Conservation (phyloP, 1,140 invertebrate genomes). For the Medauroidea extradentata region DNA sequence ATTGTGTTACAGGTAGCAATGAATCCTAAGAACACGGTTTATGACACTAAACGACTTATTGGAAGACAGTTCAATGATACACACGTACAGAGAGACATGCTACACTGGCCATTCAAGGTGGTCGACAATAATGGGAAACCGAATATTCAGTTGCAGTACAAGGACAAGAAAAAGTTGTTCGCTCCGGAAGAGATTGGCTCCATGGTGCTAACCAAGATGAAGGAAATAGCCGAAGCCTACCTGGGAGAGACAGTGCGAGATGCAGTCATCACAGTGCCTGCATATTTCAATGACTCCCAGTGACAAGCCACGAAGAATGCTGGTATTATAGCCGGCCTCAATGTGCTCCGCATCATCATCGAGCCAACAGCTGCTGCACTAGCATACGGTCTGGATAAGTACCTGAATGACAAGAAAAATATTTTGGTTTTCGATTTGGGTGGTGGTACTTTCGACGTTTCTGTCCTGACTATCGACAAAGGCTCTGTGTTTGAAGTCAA, state of each 20-base stretch:
- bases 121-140: slow-evolving; percentile 46
- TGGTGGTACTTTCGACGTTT: slow-evolving; percentile 60
- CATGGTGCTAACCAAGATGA: slow-evolving; percentile 54
- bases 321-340: slow-evolving; percentile 48
- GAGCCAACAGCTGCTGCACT: slow-evolving; percentile 55
- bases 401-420: slow-evolving; percentile 40
- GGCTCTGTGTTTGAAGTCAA: slow-evolving; percentile 52
- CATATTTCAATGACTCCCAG: slow-evolving; percentile 54
- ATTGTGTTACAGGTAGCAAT: not conserved
- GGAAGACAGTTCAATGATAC: slow-evolving; percentile 55
- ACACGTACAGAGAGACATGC: slow-evolving; percentile 48
- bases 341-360: slow-evolving; percentile 53
- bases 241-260: slow-evolving; percentile 46
- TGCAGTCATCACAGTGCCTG: slow-evolving; percentile 55
- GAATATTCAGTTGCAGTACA: slow-evolving; percentile 39
- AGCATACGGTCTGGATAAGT: slow-evolving; percentile 53
- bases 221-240: slow-evolving; percentile 54
- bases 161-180: slow-evolving; percentile 48
- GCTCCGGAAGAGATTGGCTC: slow-evolving; percentile 54
- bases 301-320: slow-evolving; percentile 53
- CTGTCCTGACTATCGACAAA: slow-evolving; percentile 66
- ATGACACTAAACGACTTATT: slow-evolving; percentile 34
- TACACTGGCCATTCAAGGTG: slow-evolving; percentile 52
- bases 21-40: not conserved
- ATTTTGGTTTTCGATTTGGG: slow-evolving; percentile 52